phyloP scores from a whole-genome alignment of 2,113 vertebrate genomes.

The Corythornis vintsioides region DNA sequence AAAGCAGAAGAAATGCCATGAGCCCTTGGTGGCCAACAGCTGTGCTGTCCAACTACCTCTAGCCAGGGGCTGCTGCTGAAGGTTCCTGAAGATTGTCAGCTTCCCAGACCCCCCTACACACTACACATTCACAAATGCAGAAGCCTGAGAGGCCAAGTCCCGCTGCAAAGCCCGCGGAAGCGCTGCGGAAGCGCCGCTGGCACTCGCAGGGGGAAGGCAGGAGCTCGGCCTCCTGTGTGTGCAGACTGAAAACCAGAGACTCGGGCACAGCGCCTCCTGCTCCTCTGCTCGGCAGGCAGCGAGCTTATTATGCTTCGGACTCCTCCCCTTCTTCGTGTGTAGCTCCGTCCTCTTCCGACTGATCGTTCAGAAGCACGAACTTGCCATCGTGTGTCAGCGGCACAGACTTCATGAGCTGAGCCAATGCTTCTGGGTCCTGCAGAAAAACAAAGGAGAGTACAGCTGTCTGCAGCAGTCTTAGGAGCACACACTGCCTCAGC shows the following conservation, averaged over 20 bases:
- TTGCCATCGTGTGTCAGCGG: slow-evolving; percentile 92
- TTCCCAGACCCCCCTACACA: background rate
- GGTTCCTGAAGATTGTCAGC: background rate
- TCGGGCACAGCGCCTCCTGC: background rate
- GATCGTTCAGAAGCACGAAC: slow-evolving; percentile 87
- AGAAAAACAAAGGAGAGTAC: background rate
- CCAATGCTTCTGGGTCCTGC: slow-evolving; percentile 92
- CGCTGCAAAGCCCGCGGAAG: background rate
- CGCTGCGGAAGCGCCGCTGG: rapidly evolving
- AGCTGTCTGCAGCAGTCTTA: background rate
- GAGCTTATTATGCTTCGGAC: slow-evolving; percentile 87
- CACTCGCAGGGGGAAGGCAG: background rate
- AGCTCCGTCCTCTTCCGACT: slow-evolving; percentile 69
- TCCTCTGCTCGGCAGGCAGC: background rate
- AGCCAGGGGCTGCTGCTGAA: background rate
- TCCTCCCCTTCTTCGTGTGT: slow-evolving; percentile 79
- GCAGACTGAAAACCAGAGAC: slow-evolving; percentile 25
- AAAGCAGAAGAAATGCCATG: background rate
- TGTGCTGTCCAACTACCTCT: background rate
- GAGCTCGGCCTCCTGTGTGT: background rate
- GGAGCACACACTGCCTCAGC: background rate
- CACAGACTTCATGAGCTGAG: slow-evolving; percentile 90
- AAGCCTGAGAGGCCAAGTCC: background rate
- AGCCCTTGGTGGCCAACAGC: background rate
- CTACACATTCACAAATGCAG: background rate